Conservation (phyloP, 2,888 invertebrate species). For the Habroteleia sp. region DNA sequence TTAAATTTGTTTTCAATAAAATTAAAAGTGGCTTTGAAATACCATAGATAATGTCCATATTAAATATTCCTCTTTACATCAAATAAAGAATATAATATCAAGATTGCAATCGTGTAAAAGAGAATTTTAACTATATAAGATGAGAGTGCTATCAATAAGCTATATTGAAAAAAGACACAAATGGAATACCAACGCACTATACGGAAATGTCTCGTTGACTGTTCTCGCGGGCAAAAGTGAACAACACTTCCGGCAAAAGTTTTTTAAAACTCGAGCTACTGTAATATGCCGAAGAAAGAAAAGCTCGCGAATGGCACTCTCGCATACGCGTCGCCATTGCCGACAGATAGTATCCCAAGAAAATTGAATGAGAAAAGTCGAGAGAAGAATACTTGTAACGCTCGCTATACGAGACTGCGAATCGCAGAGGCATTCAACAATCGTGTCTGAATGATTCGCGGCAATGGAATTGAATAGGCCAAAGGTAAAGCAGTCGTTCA, state of each 20-base stretch:
- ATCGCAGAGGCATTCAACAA: slow-evolving; percentile 38
- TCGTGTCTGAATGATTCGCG: slow-evolving; percentile 50
- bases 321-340: slow-evolving; percentile 44
- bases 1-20: too few species aligned
- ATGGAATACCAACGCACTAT: background rate
- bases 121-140: too few species aligned
- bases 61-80: too few species aligned
- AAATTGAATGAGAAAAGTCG: slow-evolving; percentile 56
- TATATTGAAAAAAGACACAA: slow-evolving; percentile 8
- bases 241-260: slow-evolving; percentile 37
- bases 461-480: slow-evolving; percentile 44
- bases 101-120: too few species aligned
- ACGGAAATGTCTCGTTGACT: slow-evolving; percentile 24
- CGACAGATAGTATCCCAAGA: slow-evolving; percentile 49
- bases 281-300: slow-evolving; percentile 37
- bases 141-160: slow-evolving; percentile 27
- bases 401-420: slow-evolving; percentile 31
- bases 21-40: too few species aligned
- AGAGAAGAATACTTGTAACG: slow-evolving; percentile 46
- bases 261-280: slow-evolving; percentile 38
- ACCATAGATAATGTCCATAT: too few species aligned
- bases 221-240: slow-evolving; percentile 20
- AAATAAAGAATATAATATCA: too few species aligned
- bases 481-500: slow-evolving; percentile 48
- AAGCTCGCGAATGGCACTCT: slow-evolving; percentile 43